These are phyloP conservation scores for Drosophila subsilvestris DNA, from an alignment of 2,888 invertebrate species.

Conservation along the genomic window DNA sequence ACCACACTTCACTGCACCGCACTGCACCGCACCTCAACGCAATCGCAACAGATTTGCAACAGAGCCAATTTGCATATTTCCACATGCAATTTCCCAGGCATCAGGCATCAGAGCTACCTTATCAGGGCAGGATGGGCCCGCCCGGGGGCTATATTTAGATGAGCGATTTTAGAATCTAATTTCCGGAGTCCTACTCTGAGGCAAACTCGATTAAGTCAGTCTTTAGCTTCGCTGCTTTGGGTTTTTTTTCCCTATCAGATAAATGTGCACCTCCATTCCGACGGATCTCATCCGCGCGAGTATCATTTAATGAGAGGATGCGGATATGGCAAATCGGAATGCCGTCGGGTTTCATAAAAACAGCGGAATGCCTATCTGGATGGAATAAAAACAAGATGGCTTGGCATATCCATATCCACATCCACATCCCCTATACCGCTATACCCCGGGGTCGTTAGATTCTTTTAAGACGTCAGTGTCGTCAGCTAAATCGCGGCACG, in stretches of 20 bases:
- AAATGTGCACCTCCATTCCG: background rate
- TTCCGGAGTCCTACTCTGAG: background rate
- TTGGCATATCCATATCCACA: constrained; percentile 1
- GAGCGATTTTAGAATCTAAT: background rate
- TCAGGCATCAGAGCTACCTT: background rate
- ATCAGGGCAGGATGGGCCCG: background rate
- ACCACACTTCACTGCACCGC: background rate
- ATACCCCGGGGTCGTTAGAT: constrained; percentile 22
- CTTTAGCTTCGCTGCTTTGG: background rate
- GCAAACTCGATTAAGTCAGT: background rate
- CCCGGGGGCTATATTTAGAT: background rate
- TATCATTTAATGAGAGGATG: constrained; percentile 35
- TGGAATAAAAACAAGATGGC: constrained; percentile 24
- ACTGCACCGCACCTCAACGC: constrained; percentile 3
- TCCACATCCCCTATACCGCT: background rate
- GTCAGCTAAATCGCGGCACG: constrained; percentile 68
- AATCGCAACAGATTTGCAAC: constrained; percentile 29
- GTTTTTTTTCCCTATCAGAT: background rate
- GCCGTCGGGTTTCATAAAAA: background rate
- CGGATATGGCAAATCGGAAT: constrained; percentile 31
- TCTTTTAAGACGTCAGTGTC: constrained; percentile 20
- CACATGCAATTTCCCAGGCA: constrained; percentile 7
- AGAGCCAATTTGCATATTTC: constrained; percentile 42
- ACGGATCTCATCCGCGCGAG: constrained; percentile 29
- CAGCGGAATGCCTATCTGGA: constrained; percentile 26